Evolutionary conservation across 1,140 invertebrate genomes (phyloP).

Genomic region (Ericerus pela): DNA sequence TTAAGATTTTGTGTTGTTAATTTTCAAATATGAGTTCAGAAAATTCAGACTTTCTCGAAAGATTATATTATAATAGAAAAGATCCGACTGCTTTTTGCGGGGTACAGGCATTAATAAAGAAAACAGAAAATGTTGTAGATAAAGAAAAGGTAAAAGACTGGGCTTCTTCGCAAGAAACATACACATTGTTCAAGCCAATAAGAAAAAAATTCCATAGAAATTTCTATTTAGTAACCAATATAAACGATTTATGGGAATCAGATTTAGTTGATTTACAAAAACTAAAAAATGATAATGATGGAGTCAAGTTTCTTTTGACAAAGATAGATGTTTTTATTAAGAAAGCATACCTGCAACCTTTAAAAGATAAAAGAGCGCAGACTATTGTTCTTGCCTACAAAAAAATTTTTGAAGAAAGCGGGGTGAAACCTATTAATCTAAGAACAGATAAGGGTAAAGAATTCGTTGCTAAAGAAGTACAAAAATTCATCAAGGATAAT

Average conservation of each 20-base stretch:
- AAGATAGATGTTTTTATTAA: slow-evolving; percentile 31
- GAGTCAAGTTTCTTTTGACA: slow-evolving; percentile 27
- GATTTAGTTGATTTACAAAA: slow-evolving; percentile 28
- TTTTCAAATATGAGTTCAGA: too few relatives aligned
- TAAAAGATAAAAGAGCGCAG: slow-evolving; percentile 27
- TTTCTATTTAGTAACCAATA: slow-evolving; percentile 19
- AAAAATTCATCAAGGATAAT: slow-evolving; percentile 22
- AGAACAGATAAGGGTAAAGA: slow-evolving; percentile 23
- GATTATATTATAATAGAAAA: not conserved
- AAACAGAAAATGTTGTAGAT: not conserved
- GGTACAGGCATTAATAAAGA: not conserved
- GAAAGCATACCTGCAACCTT: slow-evolving; percentile 27
- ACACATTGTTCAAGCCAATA: slow-evolving; percentile 22
- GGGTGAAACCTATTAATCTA: not conserved
- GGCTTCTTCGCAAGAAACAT: slow-evolving; percentile 20
- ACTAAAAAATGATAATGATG: slow-evolving; percentile 26
- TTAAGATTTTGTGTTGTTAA: too few relatives aligned
- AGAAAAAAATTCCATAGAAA: slow-evolving; percentile 23
- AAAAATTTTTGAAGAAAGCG: not conserved
- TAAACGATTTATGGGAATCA: slow-evolving; percentile 30
- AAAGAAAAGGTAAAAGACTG: slow-evolving; percentile 18
- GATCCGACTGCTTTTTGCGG: not conserved
- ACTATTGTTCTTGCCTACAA: slow-evolving; percentile 3
- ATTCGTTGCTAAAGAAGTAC: slow-evolving; percentile 23
- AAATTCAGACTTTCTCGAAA: not conserved